These are phyloP conservation scores for Rhamnusium bicolor DNA, from an alignment of 2,888 invertebrate genomes.

Conservation along the genomic window DNA sequence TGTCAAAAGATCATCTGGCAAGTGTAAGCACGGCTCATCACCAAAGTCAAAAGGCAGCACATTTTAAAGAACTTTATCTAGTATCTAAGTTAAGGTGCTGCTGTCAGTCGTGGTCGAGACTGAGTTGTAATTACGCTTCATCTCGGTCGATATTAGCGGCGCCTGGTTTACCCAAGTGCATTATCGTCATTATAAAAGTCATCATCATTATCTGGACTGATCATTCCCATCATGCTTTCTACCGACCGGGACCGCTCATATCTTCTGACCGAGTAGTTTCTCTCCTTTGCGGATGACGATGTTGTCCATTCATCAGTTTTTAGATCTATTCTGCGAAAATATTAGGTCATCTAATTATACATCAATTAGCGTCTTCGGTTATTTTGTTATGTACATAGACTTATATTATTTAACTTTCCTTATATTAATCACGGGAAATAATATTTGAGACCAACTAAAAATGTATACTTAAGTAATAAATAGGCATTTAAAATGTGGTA, in stretches of 20 bases:
- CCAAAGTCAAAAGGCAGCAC: conserved; percentile 24
- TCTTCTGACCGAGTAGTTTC: conserved; percentile 36
- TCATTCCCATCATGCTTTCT: conserved; percentile 62
- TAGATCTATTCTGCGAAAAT: conserved; percentile 2
- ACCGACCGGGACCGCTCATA: conserved; percentile 47
- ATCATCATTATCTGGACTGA: conserved; percentile 70
- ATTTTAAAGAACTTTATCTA: conserved; percentile 60
- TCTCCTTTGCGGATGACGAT: conserved; percentile 27
- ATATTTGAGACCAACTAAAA: too few species aligned
- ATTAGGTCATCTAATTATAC: background rate
- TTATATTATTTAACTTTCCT: background rate
- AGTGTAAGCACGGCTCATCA: background rate
- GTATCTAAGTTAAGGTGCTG: conserved; percentile 58
- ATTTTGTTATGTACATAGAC: background rate
- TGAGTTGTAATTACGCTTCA: conserved; percentile 68
- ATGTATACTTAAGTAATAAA: too few species aligned
- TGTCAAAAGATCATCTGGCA: conserved; percentile 39
- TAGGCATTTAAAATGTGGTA: too few species aligned
- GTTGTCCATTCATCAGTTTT: conserved; percentile 31
- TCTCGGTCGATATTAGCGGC: conserved; percentile 68
- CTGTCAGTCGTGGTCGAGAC: conserved; percentile 62
- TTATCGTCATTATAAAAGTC: conserved; percentile 71
- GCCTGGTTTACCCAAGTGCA: conserved; percentile 68
- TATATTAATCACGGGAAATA: too few species aligned
- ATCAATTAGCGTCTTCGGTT: conserved; percentile 1